Base-by-base conservation (phyloP, 2,797 vertebrate species). In the Acanthurus lineatus region DNA sequence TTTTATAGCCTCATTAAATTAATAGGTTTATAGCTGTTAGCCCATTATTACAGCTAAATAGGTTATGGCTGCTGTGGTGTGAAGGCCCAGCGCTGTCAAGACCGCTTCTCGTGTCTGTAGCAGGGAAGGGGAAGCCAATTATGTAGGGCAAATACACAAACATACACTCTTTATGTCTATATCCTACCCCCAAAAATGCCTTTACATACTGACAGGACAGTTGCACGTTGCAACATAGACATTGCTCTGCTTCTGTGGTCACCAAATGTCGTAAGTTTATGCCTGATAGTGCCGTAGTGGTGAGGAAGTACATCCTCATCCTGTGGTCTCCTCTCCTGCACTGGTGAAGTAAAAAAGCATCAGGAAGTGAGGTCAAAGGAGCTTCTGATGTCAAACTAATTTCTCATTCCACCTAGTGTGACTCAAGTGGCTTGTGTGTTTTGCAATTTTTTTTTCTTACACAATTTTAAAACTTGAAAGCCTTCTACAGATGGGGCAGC, bases 291-390 rank as follows among this genome's bases (percentile, higher is more conserved):
- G 81, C 67, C 56, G 40, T 61, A 44, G 87, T 19, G 86, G 87
- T 88, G 91, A 94, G 91, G 92, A 93, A 91, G 90, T 69, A 91
- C 92, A 93, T 94, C 91, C 92, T 92, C 88, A 91, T 84, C 84
- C 87, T 90, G 91, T 84, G 82, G 90, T 90, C 81, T 86, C 79
- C 72, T 69, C 83, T 90, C 81, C 85, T 81, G 59, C 64, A 67
- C 77, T 76, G 56, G 63, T 83, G 76, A 89, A 70, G 83, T 83
- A 79, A 82, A 83, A 76, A 64, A 79, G 51, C 73, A 76, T 57
- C 85, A 92, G 92, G 88, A 93, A 93, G 89, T 93, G 83, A 92
- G 82, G 88, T 93, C 90, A 92, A 88, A 78, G 54, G 72, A 83
- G 53, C 48, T 8, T 80, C 66, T 79, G 64, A 79, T 91, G 54